Conservation (phyloP, 2,888 invertebrate genomes). For the Eilema sororculum region DNA sequence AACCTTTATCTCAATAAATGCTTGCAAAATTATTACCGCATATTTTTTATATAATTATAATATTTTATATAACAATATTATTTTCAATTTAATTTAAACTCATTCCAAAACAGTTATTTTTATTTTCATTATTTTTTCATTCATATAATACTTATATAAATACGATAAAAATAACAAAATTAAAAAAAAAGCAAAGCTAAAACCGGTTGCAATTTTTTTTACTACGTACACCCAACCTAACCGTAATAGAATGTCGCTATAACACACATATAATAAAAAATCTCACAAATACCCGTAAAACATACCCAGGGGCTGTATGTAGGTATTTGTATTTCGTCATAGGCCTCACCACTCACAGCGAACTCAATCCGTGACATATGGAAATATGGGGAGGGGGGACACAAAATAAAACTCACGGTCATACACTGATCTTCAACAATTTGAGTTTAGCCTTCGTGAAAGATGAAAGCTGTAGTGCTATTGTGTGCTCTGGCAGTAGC, state of each 20-base stretch:
- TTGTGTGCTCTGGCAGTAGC: conserved; percentile 71
- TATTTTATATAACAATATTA: too few relatives aligned
- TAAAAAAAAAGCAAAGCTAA: conserved; percentile 19
- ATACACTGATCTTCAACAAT: conserved; percentile 77
- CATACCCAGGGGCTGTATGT: conserved; percentile 54
- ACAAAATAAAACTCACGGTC: conserved; percentile 79
- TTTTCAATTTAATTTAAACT: not conserved
- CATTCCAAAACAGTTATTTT: not conserved
- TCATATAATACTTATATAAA: not conserved
- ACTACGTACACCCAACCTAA: conserved; percentile 33
- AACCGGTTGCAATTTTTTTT: conserved; percentile 36
- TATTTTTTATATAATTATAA: not conserved
- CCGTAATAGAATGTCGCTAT: conserved; percentile 55
- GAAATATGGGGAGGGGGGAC: conserved; percentile 71
- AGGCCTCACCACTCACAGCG: conserved; percentile 55
- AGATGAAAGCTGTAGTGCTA: conserved; percentile 78
- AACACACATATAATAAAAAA: conserved; percentile 63
- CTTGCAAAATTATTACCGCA: not conserved
- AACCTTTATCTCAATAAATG: not conserved
- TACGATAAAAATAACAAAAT: not conserved
- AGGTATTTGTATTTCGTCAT: conserved; percentile 70
- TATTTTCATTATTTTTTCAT: not conserved
- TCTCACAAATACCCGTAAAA: conserved; percentile 67
- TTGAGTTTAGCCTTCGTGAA: conserved; percentile 70
- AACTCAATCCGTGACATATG: conserved; percentile 75